Base-by-base conservation (phyloP, 2,888 invertebrate species). In the Lithophane ornitopus region DNA sequence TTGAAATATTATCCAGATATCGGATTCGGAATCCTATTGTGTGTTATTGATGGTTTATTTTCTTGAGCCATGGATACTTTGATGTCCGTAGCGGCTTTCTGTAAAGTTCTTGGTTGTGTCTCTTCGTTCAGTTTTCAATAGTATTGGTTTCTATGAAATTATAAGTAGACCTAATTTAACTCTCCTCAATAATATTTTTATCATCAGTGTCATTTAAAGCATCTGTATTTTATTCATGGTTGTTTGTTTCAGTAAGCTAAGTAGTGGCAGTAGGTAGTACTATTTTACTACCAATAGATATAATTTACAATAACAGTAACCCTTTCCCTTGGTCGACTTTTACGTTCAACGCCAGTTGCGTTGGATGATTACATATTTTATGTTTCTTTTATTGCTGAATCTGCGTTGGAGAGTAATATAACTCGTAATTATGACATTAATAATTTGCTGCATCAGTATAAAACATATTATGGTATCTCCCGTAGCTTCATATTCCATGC, bases 1-100 rank as follows among this genome's bases (percentile, higher is more conserved):
- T 86, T 80, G 80, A 86, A 83, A 77, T 80, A 85, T 77, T 67
- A 67, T 80, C 63, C 28, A 61, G 65, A 46, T 85, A 73, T 80
- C 46, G 16, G 34, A 39, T 70, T 70, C 39, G 28, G 52, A 41
- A 65, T 56, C 12, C 66, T 74, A 67, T 85, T 84, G 82, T 85
- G 16, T 61, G 16, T 58, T 34, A 73, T 54, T 58, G 52, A 52
- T 68, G 39, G 49, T 70, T 63, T 65, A 63, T 69, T 58, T 26
- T 76, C 41, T 76, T 56, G 34, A n/a, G 1, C 12, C n/a, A 7
- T 41, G 9, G 22, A 81, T 34, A 56, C 28, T 54, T 74, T 76
- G 44, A 39, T 59, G 39, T n/a, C 19, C 22, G 39, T 22, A 58
- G 19, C 49, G n/a, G 28, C 14, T 44, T 58, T 68, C 28, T 54